phyloP scores from a whole-genome alignment of 2,888 invertebrate genomes.

The Sipha maydis region DNA sequence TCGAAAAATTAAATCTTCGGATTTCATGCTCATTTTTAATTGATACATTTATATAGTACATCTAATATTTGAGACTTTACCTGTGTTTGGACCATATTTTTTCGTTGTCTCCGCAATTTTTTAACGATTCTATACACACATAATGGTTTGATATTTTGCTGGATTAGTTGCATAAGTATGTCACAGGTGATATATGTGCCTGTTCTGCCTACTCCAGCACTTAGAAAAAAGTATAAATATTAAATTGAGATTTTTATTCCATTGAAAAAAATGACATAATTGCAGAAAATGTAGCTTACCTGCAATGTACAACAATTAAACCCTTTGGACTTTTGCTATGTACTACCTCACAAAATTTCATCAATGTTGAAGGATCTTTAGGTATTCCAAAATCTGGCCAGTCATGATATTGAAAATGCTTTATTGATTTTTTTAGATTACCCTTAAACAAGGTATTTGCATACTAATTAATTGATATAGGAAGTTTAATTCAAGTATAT shows the following conservation, averaged over 20 bases:
- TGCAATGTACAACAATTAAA: constrained; percentile 56
- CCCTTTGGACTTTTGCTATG: not conserved
- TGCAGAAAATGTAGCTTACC: constrained; percentile 8
- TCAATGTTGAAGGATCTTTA: not conserved
- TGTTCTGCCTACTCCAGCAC: constrained; percentile 59
- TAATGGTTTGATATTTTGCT: not conserved
- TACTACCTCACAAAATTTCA: constrained; percentile 35
- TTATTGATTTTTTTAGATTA: constrained; percentile 19
- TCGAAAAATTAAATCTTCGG: no score
- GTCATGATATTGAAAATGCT: constrained; percentile 57
- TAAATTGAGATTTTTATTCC: no score
- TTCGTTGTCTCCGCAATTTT: constrained; percentile 46
- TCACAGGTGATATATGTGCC: constrained; percentile 60
- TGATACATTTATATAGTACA: no score
- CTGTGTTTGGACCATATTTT: constrained; percentile 62
- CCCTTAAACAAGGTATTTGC: constrained; percentile 16
- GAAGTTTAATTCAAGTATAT: no score
- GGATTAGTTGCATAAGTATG: constrained; percentile 24
- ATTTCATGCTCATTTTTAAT: no score
- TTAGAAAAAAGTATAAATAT: constrained; percentile 11
- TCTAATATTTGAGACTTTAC: not conserved
- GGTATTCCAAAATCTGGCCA: constrained; percentile 62
- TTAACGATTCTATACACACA: constrained; percentile 45
- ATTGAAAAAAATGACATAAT: not conserved
- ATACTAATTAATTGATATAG: not conserved